Conservation (phyloP, 1,140 invertebrate species). For the Drosophila lacertosa region DNA sequence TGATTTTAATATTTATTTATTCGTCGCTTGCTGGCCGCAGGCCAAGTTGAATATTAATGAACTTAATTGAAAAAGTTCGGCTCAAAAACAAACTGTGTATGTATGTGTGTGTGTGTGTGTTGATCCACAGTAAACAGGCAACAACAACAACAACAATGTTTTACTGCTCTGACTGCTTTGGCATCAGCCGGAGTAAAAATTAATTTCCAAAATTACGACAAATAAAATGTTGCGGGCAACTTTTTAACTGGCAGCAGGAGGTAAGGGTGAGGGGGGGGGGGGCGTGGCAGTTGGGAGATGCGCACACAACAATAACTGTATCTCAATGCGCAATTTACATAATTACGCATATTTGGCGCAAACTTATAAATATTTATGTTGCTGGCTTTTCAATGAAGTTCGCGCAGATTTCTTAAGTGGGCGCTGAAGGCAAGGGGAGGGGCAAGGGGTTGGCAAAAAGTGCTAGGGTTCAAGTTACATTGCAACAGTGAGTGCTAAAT, state of each 20-base stretch:
- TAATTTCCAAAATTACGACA: constrained; percentile 65
- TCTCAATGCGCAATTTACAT: constrained; percentile 67
- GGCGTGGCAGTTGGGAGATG: not conserved
- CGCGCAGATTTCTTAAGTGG: not conserved
- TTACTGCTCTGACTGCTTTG: not conserved
- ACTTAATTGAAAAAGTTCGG: constrained; percentile 68
- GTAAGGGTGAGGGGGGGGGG: not conserved
- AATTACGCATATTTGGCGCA: constrained; percentile 64
- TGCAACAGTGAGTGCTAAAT: constrained; percentile 5
- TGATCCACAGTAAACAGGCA: constrained; percentile 6
- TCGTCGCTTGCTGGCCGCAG: constrained; percentile 44
- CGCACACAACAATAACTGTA: constrained; percentile 23
- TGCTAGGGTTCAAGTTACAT: not conserved
- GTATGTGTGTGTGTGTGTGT: constrained; percentile 6
- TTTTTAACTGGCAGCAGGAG: constrained; percentile 3
- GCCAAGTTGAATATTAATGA: constrained; percentile 71
- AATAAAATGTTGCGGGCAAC: constrained; percentile 48
- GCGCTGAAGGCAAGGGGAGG: not conserved
- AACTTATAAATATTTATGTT: constrained; percentile 71
- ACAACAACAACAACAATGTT: not conserved
- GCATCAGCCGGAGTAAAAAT: constrained; percentile 31
- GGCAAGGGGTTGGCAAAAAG: not conserved
- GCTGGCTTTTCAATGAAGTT: constrained; percentile 37
- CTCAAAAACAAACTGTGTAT: constrained; percentile 21
- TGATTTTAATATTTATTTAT: constrained; percentile 60